A percentile compares a stretch with the other conserved stretches of the same genome.
Evolutionary conservation across 2,113 vertebrate genomes (phyloP).

Genomic region (Calyptomena viridis): DNA sequence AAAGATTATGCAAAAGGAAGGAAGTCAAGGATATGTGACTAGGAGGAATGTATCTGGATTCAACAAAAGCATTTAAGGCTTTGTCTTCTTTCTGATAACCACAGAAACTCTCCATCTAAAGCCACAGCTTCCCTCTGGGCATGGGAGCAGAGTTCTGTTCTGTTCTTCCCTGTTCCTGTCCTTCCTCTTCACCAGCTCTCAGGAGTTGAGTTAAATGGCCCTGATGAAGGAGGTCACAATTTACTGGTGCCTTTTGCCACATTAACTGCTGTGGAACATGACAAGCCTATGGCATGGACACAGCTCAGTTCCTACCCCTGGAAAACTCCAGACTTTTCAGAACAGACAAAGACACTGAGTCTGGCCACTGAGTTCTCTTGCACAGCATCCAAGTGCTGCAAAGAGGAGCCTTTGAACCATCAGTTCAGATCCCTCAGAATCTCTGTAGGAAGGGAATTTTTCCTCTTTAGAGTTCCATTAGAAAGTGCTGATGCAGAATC

Average conservation of each 20-base stretch:
- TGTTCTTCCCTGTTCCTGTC: neutral
- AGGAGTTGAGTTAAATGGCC: neutral
- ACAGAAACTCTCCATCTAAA: neutral
- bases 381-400: neutral
- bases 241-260: neutral
- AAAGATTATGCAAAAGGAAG: conserved; percentile 18
- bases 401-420: neutral
- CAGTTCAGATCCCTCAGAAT: neutral
- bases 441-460: neutral
- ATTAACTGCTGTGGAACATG: neutral
- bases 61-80: neutral
- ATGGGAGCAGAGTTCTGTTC: neutral
- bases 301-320: neutral
- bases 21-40: neutral
- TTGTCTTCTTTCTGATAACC: neutral
- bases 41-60: neutral
- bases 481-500: conserved; percentile 48
- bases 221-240: neutral
- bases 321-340: neutral
- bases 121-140: neutral
- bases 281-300: neutral
- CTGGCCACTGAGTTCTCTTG: neutral
- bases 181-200: neutral
- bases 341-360: neutral
- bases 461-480: neutral